phyloP scores from a whole-genome alignment of 1,140 invertebrate genomes.

The Holcopasites calliopsidis region DNA sequence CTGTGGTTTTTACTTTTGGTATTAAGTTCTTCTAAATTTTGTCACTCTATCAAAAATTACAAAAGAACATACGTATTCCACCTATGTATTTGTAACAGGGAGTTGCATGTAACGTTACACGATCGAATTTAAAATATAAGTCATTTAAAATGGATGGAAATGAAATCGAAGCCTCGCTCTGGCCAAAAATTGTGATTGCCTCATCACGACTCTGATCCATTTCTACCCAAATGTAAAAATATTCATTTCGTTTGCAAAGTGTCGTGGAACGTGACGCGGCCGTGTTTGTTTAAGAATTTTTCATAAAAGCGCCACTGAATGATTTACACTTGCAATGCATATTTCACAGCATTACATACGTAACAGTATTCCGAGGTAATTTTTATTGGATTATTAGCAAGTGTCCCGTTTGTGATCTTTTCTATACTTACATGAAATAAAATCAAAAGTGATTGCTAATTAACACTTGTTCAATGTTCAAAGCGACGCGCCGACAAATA shows the following conservation, averaged over 20 bases:
- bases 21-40: too few species aligned
- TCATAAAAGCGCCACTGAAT: neutral
- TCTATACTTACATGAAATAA: too few species aligned
- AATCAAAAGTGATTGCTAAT: too few species aligned
- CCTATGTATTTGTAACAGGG: neutral
- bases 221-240: constrained; percentile 1
- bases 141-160: constrained; percentile 43
- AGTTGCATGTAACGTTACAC: constrained; percentile 15
- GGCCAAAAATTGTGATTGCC: too few species aligned
- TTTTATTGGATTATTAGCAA: too few species aligned
- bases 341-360: neutral
- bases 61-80: neutral
- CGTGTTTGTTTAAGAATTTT: constrained; percentile 24
- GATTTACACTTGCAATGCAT: constrained; percentile 28
- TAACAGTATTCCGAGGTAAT: too few species aligned
- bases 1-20: too few species aligned
- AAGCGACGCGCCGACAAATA: too few species aligned
- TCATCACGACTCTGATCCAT: too few species aligned
- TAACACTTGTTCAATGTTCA: too few species aligned
- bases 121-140: constrained; percentile 29
- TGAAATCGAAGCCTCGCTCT: too few species aligned
- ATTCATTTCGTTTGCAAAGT: constrained; percentile 39
- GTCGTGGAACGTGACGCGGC: neutral
- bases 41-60: constrained; percentile 18
- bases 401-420: too few species aligned